Evolutionary conservation across 2,797 vertebrate genomes (phyloP).

Genomic region (Myotis pilosus): DNA sequence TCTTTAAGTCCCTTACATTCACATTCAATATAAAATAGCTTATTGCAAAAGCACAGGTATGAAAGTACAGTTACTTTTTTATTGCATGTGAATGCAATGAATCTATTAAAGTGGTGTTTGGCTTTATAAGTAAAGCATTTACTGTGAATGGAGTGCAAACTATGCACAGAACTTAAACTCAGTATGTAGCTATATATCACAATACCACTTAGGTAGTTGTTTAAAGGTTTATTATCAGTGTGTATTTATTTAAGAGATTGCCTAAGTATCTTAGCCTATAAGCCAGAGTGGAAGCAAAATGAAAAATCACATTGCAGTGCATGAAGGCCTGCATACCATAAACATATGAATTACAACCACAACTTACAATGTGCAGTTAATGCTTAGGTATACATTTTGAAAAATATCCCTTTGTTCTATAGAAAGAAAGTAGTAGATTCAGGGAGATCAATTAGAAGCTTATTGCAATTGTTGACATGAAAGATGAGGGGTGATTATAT

Average conservation of each 20-base stretch:
- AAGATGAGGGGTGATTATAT: neutral
- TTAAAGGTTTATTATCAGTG: neutral
- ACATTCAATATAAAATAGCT: neutral
- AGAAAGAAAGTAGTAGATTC: neutral
- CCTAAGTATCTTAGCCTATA: neutral
- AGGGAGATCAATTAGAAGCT: neutral
- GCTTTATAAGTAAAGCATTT: conserved; percentile 24
- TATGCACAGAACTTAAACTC: neutral
- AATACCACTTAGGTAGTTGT: neutral
- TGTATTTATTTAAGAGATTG: conserved; percentile 17
- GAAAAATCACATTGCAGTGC: neutral
- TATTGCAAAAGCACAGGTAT: neutral
- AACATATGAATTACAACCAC: neutral
- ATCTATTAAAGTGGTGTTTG: neutral
- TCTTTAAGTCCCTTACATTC: neutral
- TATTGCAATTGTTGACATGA: neutral
- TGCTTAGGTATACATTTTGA: neutral
- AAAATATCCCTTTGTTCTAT: neutral
- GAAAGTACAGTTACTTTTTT: neutral
- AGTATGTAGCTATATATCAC: neutral
- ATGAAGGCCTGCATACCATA: neutral
- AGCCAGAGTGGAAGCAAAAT: neutral
- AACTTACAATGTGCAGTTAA: neutral
- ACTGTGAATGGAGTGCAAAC: neutral
- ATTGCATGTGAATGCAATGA: neutral